Percentiles rank a stretch among this genome's conserved stretches.
Evolutionary conservation across 2,113 vertebrate genomes (phyloP).

Genomic region (Bubo bubo): DNA sequence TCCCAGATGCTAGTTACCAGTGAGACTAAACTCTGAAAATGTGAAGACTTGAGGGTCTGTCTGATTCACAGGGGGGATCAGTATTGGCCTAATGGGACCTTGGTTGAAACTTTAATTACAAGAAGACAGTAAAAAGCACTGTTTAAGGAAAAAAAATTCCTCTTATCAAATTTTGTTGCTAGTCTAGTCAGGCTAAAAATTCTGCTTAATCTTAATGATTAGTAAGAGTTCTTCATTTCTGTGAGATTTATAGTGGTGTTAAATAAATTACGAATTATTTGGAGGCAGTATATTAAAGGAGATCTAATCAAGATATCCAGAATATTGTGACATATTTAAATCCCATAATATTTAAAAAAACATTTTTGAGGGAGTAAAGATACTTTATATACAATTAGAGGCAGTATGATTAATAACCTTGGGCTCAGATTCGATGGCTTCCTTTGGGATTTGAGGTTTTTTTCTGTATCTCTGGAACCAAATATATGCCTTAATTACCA

Average conservation of each 20-base stretch:
- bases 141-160: not conserved
- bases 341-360: conserved; percentile 47
- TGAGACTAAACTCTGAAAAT: conserved; percentile 30
- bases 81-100: conserved; percentile 37
- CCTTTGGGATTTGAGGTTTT: not conserved
- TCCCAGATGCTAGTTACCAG: conserved; percentile 11
- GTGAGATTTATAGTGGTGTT: conserved; percentile 12
- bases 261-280: conserved; percentile 53
- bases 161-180: conserved; percentile 38
- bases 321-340: conserved; percentile 64
- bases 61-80: conserved; percentile 14
- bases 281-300: conserved; percentile 41
- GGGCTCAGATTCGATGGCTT: not conserved
- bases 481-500: conserved; percentile 51
- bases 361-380: conserved; percentile 19
- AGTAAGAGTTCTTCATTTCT: conserved; percentile 55
- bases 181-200: conserved; percentile 50
- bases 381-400: conserved; percentile 63
- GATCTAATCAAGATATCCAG: conserved; percentile 71
- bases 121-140: conserved; percentile 28
- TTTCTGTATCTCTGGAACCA: conserved; percentile 1
- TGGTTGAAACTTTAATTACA: conserved; percentile 60
- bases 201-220: conserved; percentile 65
- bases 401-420: conserved; percentile 56
- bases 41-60: conserved; percentile 39